Evolutionary conservation across 2,888 invertebrate genomes (phyloP).

Genomic region (Drosophila helvetica): DNA sequence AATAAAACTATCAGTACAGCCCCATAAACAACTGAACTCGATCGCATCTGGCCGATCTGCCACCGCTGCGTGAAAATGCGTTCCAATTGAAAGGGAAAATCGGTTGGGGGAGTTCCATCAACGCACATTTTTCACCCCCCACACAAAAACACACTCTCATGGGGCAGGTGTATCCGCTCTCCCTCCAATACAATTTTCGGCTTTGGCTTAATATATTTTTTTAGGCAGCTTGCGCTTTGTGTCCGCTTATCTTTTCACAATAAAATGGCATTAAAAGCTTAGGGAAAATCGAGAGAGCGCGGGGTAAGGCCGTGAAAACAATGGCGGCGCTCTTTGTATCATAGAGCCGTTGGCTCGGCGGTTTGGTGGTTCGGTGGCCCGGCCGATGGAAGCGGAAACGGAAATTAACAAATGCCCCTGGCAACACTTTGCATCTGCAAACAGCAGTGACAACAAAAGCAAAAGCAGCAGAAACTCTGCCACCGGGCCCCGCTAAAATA

Average conservation of each 20-base stretch:
- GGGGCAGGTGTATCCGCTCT: constrained; percentile 54
- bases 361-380: too few species aligned
- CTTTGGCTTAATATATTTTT: constrained; percentile 21
- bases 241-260: constrained; percentile 67
- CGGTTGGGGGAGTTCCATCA: constrained; percentile 37
- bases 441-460: constrained; percentile 27
- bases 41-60: constrained; percentile 22
- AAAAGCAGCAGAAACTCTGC: constrained; percentile 22
- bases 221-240: constrained; percentile 48
- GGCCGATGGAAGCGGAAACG: constrained; percentile 34
- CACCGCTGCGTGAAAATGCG: background rate
- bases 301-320: constrained; percentile 36
- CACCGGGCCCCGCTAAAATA: constrained; percentile 36
- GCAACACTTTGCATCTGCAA: constrained; percentile 65
- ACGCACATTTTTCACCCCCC: constrained; percentile 9
- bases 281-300: constrained; percentile 31
- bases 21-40: constrained; percentile 27
- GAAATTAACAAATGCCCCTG: constrained; percentile 68
- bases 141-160: constrained; percentile 7
- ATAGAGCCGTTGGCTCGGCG: too few species aligned
- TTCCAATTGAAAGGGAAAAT: background rate
- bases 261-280: constrained; percentile 71
- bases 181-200: constrained; percentile 9
- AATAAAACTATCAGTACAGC: constrained; percentile 41
- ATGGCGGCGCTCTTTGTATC: constrained; percentile 24